Evolutionary conservation across 2,113 vertebrate genomes (phyloP).

Genomic region (Gasterosteus aculeatus): DNA sequence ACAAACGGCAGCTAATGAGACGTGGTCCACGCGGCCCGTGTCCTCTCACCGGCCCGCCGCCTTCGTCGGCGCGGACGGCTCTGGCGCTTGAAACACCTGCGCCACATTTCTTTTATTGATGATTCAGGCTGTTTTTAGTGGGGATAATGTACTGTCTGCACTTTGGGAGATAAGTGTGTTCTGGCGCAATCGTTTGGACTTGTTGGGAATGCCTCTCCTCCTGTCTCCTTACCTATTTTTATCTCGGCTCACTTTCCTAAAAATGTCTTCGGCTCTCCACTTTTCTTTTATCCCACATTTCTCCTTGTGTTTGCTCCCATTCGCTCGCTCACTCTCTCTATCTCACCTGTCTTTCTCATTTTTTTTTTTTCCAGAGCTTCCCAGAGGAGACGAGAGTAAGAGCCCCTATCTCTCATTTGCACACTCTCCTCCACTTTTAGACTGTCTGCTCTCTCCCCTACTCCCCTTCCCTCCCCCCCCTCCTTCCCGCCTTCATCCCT

Average conservation of each 20-base stretch:
- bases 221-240: slow-evolving; percentile 56
- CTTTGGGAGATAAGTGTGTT: slow-evolving; percentile 69
- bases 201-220: slow-evolving; percentile 52
- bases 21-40: slow-evolving; percentile 13
- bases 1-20: slow-evolving; percentile 60
- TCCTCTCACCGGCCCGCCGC: slow-evolving; percentile 30
- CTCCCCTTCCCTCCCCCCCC: not conserved
- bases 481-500: slow-evolving; percentile 45
- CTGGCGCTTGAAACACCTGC: slow-evolving; percentile 53
- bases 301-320: slow-evolving; percentile 42
- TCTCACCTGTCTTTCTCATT: slow-evolving; percentile 57
- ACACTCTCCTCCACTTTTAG: slow-evolving; percentile 61
- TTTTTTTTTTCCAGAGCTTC: slow-evolving; percentile 34
- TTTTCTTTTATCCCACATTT: slow-evolving; percentile 47
- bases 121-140: slow-evolving; percentile 60
- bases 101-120: slow-evolving; percentile 64
- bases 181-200: slow-evolving; percentile 55
- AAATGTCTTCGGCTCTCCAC: slow-evolving; percentile 16
- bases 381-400: slow-evolving; percentile 63
- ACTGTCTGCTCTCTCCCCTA: slow-evolving; percentile 27
- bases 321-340: slow-evolving; percentile 50
- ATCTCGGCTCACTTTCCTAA: slow-evolving; percentile 40
- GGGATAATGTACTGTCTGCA: slow-evolving; percentile 70
- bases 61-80: slow-evolving; percentile 32
- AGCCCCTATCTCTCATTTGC: slow-evolving; percentile 69